Evolutionary conservation across 2,113 vertebrate genomes (phyloP), one percentile per base, ranked within the genome.

Genomic region (Turdus rufiventris): DNA sequence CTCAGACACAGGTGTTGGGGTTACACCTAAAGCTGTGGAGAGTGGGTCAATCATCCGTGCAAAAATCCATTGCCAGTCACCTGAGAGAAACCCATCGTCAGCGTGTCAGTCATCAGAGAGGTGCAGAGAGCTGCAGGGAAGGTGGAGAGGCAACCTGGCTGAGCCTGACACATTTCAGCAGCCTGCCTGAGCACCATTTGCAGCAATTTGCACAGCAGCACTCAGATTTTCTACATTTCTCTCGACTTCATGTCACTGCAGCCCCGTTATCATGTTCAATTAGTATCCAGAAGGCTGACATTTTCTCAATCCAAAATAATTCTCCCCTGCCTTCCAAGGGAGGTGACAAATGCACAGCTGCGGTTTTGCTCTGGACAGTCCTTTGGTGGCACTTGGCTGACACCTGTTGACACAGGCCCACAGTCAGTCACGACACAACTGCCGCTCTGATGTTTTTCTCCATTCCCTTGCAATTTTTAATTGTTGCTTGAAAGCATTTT

Each of bases 361-460:
- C 73, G 62, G 89, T 38, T 94, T 53, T 29, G 87, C 72, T 67
- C 42, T 5, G 78, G 84, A 47, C 92, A 86, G 16, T 73, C 51
- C 60, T 90, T 75, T 16, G 65, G 91, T 73, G 82, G 95, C 92
- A 89, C 88, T 96, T 89, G 96, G 78, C 93, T 98, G 96, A 97
- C 96, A 95, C 56, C 93, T 96, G 93, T 91, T 75, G 88, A 85
- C 93, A 56, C n/a, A 19, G 33, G 54, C 26, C 31, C 34, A 23
- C 80, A 88, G 40, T 29, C 91, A 65, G 82, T 67, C 56, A 45
- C 3, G 17, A 74, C 61, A 67, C 54, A 53, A 67, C 20, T 67
- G 40, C 61, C 60, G 38, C 61, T 40, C n/a, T 61, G 54, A 8
- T 9, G 1, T 20, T 79, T n/a, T 56, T 36, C 33, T 56, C 23